A percentile compares a stretch with the other conserved stretches of the same genome.
Conservation (phyloP, 2,797 vertebrate species). For the Acrossocheilus wenchowensis region DNA sequence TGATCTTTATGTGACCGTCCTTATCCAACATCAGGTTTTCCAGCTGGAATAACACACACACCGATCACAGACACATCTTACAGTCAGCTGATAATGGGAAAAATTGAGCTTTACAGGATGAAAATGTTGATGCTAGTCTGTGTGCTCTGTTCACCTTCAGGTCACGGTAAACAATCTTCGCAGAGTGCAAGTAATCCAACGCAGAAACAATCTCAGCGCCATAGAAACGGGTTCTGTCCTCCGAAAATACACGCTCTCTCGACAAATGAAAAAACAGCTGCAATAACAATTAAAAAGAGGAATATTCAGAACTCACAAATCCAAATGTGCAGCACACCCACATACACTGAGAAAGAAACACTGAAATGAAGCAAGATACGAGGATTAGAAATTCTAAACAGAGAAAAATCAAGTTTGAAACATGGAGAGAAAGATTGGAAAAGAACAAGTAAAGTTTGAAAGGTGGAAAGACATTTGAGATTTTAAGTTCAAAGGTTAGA, state of each 20-base stretch:
- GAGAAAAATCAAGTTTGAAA: background rate
- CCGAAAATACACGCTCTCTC: slow-evolving; percentile 96
- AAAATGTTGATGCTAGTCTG: background rate
- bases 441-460: background rate
- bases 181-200: slow-evolving; percentile 95
- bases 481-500: background rate
- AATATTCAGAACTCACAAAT: background rate
- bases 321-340: background rate
- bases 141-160: slow-evolving; percentile 87
- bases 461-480: background rate
- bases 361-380: background rate
- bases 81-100: background rate
- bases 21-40: slow-evolving; percentile 86
- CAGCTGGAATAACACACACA: slow-evolving; percentile 67
- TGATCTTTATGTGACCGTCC: slow-evolving; percentile 84
- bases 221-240: slow-evolving; percentile 97
- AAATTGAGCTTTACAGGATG: background rate
- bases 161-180: slow-evolving; percentile 96
- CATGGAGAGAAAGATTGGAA: background rate
- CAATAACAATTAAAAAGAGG: slow-evolving; percentile 46
- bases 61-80: background rate
- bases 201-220: slow-evolving; percentile 96
- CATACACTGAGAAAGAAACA: background rate
- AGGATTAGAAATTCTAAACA: background rate
- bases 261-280: slow-evolving; percentile 99